phyloP scores from a whole-genome alignment of 2,888 invertebrate species.

The Nephrotoma guestfalica region DNA sequence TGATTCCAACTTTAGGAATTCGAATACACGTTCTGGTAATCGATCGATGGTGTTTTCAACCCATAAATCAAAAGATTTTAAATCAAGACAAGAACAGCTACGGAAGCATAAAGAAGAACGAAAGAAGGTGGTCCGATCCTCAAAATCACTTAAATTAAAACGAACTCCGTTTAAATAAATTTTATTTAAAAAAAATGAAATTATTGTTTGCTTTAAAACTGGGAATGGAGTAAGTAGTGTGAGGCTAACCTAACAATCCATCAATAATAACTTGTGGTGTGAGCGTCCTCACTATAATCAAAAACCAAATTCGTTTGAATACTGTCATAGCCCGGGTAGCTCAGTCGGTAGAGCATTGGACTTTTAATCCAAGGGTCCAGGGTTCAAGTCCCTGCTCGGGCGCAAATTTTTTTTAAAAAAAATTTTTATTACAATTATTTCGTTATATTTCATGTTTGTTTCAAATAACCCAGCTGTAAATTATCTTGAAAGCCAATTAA shows the following conservation, averaged over 20 bases:
- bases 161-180: slow-evolving; percentile 27
- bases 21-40: slow-evolving; percentile 61
- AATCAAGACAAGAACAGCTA: slow-evolving; percentile 42
- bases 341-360: slow-evolving; percentile 6
- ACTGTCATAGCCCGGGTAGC: background rate
- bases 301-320: too few species aligned
- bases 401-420: background rate
- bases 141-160: slow-evolving; percentile 32
- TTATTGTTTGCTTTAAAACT: too few species aligned
- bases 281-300: too few species aligned
- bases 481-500: background rate
- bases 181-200: background rate
- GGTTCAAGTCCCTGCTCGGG: background rate
- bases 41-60: slow-evolving; percentile 66
- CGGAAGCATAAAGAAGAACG: slow-evolving; percentile 56
- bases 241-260: too few species aligned
- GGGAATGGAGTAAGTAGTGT: too few species aligned
- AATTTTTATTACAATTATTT: too few species aligned
- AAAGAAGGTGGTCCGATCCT: slow-evolving; percentile 45
- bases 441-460: background rate
- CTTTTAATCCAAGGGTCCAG: slow-evolving; percentile 5
- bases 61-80: slow-evolving; percentile 35
- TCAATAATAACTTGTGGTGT: too few species aligned
- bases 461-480: background rate
- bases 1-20: slow-evolving; percentile 39